Base-by-base conservation (phyloP, 1,140 invertebrate genomes). In the Ceratina calcarata region DNA sequence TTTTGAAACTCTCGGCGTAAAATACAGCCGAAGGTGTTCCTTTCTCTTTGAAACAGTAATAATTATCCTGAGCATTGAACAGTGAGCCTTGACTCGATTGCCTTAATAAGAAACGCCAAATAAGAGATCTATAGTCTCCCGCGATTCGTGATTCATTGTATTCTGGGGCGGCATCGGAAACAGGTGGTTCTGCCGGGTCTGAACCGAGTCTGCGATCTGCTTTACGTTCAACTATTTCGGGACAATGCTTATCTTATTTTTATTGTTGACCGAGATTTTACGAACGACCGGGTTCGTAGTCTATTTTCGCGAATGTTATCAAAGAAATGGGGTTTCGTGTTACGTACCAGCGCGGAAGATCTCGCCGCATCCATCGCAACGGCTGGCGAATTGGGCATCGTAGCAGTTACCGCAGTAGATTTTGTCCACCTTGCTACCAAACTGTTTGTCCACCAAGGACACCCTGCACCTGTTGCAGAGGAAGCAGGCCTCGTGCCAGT, bases 321-420 rank as follows among this genome's bases (percentile, higher is more conserved):
- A 3, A 20, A 55, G 51, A 18, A 49, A 24, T 22, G 4, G 8
- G 51, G 67, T 70, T 15, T 70, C 37, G 22, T 4, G 22, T 68
- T 73, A 94, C 96, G 95, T 94, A 99, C 99, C 99, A 94, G 99
- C 98, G 93, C 97, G 96, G 95, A 99, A 99, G 90, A 99, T 98
- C 93, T 99, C 98, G 78, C 97, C 96, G 93, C 99, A 99, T 78
- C 98, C 98, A 94, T 99, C 99, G 94, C 99, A 99, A 87, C 99
- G 95, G 80, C 98, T 98, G 49, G 99, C 99, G 93, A 99, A 99
- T 93, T 99, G 98, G 82, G 98, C 96, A 93, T 99, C 99, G 91
- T 99, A 99, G 93, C 99, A 99, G 91, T 98, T 98, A 83, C 98
- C 98, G 93, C 99, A 99, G 94, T 99, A 99, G 93, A 99, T 99